phyloP scores from a whole-genome alignment of 2,888 invertebrate species.

The Penaeus monodon region DNA sequence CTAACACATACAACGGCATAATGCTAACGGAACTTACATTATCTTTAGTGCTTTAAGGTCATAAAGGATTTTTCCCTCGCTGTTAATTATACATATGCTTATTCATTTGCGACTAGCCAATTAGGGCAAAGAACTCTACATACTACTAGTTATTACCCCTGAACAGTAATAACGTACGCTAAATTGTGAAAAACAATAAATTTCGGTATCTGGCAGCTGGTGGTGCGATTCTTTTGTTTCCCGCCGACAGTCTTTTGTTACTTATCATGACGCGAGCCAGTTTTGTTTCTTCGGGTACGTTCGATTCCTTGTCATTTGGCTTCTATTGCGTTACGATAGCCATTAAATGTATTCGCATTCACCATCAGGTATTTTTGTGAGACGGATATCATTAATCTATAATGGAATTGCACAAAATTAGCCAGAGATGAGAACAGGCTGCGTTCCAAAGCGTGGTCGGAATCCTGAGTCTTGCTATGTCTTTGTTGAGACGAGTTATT shows the following conservation, averaged over 20 bases:
- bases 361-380: too few species aligned
- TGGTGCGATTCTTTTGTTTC: slow-evolving; percentile 50
- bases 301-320: slow-evolving; percentile 26
- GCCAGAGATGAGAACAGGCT: too few species aligned
- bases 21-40: neutral
- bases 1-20: slow-evolving; percentile 6
- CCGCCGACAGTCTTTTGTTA: slow-evolving; percentile 53
- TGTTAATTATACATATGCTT: too few species aligned
- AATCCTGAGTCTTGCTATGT: too few species aligned
- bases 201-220: slow-evolving; percentile 46
- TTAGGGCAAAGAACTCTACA: too few species aligned
- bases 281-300: slow-evolving; percentile 42
- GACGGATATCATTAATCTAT: too few species aligned
- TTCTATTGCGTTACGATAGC: neutral
- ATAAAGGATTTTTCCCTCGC: too few species aligned
- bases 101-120: too few species aligned
- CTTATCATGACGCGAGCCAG: slow-evolving; percentile 52
- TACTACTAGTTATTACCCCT: neutral
- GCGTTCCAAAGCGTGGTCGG: too few species aligned
- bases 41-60: too few species aligned
- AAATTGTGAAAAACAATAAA: slow-evolving; percentile 46
- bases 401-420: too few species aligned
- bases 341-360: too few species aligned
- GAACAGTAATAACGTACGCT: slow-evolving; percentile 12
- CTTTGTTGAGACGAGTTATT: slow-evolving; percentile 7